Base-by-base conservation (phyloP, 1,140 invertebrate species). In the Meloidogyne hapla region DNA sequence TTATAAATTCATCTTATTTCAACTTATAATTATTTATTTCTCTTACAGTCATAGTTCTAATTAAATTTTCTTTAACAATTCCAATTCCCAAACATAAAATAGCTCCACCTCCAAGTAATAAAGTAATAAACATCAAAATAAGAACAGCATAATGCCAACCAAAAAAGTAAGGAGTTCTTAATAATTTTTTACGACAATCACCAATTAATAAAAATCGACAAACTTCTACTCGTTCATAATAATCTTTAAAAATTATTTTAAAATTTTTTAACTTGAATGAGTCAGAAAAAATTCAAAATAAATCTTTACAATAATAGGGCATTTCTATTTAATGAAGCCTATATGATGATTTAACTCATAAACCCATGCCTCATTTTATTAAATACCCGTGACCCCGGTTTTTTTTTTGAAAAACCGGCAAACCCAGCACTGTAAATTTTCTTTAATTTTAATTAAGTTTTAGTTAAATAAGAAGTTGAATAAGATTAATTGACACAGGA, bases 81-180 rank as follows among this genome's bases (percentile, higher is more conserved):
- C 80, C 80, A 21, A 87, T 62, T 38, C 74, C 65, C 5, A 80
- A 25, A 12, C 81, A 66, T n/a, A 77, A 63, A 28, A 87, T 33
- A 10, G 76, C 73, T 4, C 77, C 45, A 38, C 33, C 68, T 15
- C 66, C 48, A 15, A 81, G 72, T 23, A 63, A 38, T 65, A 86
- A 67, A 18, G 80, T 69, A 48, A 81, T 81, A 10, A 84, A 25
- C 56, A 86, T 76, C 10, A 85, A 65, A 69, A 86, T 82, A n/a
- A 86, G 69, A 18, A 86, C 82, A 21, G 84, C 86, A 38, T 87
- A 87, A 71, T 87, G 86, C 84, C 84, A 86, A 80, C 79, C 85
- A 63, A 85, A 85, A 77, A 85, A 85, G 62, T 87, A 86, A 0
- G 84, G 84, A 13, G 84, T 86, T 63, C 86, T 62, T 0, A 86